Evolutionary conservation across 2,113 vertebrate genomes (phyloP).

Genomic region (Esox niger): DNA sequence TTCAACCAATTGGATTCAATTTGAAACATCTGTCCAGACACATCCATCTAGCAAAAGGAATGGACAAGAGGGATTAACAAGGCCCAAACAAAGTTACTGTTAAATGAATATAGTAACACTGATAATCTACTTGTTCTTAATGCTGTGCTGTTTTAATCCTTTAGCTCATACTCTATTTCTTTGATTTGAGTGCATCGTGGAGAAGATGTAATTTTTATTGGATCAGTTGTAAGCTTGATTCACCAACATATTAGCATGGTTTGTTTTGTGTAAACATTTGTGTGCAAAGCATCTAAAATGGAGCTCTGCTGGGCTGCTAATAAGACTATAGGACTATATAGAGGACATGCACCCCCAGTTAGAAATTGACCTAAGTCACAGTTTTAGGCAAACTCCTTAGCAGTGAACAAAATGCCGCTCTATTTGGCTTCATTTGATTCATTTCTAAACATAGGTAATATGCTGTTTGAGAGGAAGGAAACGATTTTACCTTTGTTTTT

Average conservation of each 20-base stretch:
- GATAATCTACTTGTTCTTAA: slow-evolving; percentile 3
- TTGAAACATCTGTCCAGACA: background rate
- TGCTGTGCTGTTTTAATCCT: background rate
- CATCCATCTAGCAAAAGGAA: background rate
- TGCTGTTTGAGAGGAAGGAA: background rate
- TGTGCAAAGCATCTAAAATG: background rate
- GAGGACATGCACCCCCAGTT: background rate
- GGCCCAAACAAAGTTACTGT: background rate
- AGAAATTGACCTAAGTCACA: background rate
- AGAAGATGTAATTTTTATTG: no score
- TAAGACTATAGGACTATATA: background rate
- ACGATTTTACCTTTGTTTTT: background rate
- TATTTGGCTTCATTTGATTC: no score
- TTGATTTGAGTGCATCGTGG: background rate
- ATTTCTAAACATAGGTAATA: background rate
- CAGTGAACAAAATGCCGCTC: no score
- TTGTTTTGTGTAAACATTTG: slow-evolving; percentile 13
- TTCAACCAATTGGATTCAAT: background rate
- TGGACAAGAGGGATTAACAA: background rate
- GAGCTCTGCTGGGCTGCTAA: background rate
- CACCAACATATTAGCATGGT: slow-evolving; percentile 22
- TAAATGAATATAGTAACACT: background rate
- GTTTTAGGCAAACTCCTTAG: no score
- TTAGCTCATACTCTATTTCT: slow-evolving; percentile 12
- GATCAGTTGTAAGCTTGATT: slow-evolving; percentile 4